Evolutionary conservation across 2,888 invertebrate species (phyloP).

Genomic region (Synanthedon tipuliformis): DNA sequence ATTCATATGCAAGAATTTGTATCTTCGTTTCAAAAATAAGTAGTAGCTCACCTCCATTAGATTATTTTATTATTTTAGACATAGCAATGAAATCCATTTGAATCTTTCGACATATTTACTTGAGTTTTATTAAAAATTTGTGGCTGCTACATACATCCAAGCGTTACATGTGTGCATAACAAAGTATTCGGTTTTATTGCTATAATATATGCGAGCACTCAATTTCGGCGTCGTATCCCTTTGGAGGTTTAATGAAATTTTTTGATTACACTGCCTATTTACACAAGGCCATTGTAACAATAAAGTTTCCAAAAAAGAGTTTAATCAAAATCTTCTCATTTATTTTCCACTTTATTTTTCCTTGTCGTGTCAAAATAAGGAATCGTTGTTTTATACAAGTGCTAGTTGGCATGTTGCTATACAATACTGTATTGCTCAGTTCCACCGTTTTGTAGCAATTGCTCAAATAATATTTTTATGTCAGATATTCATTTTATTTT

Average conservation of each 20-base stretch:
- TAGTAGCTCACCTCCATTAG: no score
- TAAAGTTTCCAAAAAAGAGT: not conserved
- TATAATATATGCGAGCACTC: constrained; percentile 29
- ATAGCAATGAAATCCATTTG: no score
- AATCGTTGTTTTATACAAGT: no score
- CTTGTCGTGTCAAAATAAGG: not conserved
- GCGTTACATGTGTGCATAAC: constrained; percentile 25
- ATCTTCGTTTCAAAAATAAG: no score
- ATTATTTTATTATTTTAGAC: no score
- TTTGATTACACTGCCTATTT: constrained; percentile 25
- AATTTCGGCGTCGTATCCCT: constrained; percentile 15
- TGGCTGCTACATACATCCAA: constrained; percentile 12
- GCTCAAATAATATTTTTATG: no score
- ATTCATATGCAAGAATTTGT: no score
- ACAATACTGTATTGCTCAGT: no score
- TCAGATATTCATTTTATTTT: no score
- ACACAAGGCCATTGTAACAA: constrained; percentile 12
- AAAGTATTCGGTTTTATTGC: constrained; percentile 35
- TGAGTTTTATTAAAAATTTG: not conserved
- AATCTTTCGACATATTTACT: no score
- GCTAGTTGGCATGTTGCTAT: no score
- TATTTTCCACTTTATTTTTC: not conserved
- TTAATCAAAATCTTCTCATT: not conserved
- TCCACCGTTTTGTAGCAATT: no score
- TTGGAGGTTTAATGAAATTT: constrained; percentile 25